These are phyloP conservation scores for Cheilosia vulpina DNA, from an alignment of 2,888 invertebrate genomes.

Conservation along the genomic window DNA sequence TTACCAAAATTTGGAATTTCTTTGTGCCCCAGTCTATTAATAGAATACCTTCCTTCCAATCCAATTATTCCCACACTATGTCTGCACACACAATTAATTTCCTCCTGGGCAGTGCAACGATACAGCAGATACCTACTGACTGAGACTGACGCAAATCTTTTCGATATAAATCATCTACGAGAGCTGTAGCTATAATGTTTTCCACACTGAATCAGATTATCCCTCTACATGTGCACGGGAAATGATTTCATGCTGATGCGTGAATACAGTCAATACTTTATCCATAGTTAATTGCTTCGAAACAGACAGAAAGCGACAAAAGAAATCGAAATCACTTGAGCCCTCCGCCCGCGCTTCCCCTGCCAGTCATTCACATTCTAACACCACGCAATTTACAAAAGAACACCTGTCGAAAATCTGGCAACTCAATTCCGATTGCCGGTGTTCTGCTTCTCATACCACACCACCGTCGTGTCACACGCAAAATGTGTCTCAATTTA, in stretches of 20 bases:
- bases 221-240: background rate
- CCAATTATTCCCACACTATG: too few relatives aligned
- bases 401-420: constrained; percentile 75
- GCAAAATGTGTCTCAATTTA: constrained; percentile 74
- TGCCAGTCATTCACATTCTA: constrained; percentile 38
- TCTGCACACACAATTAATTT: too few relatives aligned
- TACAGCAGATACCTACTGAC: too few relatives aligned
- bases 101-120: too few relatives aligned
- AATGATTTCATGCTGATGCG: constrained; percentile 15
- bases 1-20: too few relatives aligned
- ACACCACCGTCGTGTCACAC: constrained; percentile 56
- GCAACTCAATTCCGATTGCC: constrained; percentile 73
- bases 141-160: too few relatives aligned
- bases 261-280: constrained; percentile 46
- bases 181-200: too few relatives aligned
- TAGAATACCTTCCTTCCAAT: too few relatives aligned
- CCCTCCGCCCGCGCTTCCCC: background rate
- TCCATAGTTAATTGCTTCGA: constrained; percentile 62
- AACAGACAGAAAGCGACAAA: constrained; percentile 49
- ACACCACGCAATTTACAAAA: constrained; percentile 62
- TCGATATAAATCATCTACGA: too few relatives aligned
- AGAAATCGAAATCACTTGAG: constrained; percentile 57
- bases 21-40: too few relatives aligned
- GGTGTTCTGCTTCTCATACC: constrained; percentile 30
- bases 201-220: background rate